Base-by-base conservation (phyloP, 2,888 invertebrate genomes). In the Philopedon plagiatum region DNA sequence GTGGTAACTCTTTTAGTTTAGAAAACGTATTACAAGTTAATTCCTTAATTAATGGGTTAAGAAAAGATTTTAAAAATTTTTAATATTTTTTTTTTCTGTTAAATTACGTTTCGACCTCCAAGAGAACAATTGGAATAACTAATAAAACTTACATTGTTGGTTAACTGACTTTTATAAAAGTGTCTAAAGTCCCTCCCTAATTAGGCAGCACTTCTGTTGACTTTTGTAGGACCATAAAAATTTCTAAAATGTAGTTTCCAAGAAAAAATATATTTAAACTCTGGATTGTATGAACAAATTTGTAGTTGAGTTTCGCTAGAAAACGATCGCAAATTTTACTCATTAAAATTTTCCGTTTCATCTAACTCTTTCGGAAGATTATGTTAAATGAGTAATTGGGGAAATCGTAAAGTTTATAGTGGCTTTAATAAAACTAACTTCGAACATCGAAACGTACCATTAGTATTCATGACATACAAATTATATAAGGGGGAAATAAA, bases 391-490 rank as follows among this genome's bases (percentile, higher is more conserved):
- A 23, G 23, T n/a, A 49, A 1, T 23, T 11, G 23, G 0, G 4
- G n/a, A 23, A 49, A 49, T 23, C 11, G n/a, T 23, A 49, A 23
- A 49, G 46, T n/a, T 49, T 49, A 23, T 23, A 49, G 23, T 23
- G 9, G 15, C 9, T 49, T 23, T n/a, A 49, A 23, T 49, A n/a
- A 49, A 49, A 49, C 23, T 49, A 26, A 29, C 15, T 51, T 29
- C 7, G 7, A 13, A 51, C 26, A 51, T 51, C 26, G 1, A 8
- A 29, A 51, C 15, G n/a, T 26, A 8, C 29, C 0, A 51, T 23
- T 51, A 26, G 29, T 51, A 29, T 29, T 51, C 51, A 51, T 51
- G 26, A 3, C 15, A 51, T 26, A 11, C n/a, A 29, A 51, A 51
- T 51, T 29, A 29, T n/a, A n/a, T 51, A 51, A 29, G 29, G 29